phyloP scores from a whole-genome alignment of 2,113 vertebrate species.

The Arizona elegans region DNA sequence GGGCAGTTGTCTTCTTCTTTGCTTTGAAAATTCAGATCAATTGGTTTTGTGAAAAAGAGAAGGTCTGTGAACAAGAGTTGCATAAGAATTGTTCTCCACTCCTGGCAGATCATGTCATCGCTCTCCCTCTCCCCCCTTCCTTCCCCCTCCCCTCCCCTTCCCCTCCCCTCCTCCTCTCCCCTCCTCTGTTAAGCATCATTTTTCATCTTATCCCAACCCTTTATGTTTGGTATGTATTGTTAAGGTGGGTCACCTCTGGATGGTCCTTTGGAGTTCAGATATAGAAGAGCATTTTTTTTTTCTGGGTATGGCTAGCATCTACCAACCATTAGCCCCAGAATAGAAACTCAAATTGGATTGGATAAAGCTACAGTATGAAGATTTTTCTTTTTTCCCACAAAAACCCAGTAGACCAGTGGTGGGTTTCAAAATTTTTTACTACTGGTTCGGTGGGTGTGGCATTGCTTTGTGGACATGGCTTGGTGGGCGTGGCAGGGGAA shows the following conservation, averaged over 20 bases:
- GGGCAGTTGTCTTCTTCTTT: background rate
- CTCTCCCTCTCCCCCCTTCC: background rate
- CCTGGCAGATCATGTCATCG: background rate
- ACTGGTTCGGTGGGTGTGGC: too few species aligned
- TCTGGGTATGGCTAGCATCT: background rate
- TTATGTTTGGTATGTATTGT: background rate
- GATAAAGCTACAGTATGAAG: too few species aligned
- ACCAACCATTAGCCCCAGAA: too few species aligned
- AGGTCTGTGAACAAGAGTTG: accelerated
- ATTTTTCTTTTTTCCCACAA: background rate
- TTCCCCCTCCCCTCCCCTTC: background rate
- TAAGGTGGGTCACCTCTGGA: background rate
- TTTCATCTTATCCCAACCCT: background rate
- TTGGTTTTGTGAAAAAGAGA: too few species aligned
- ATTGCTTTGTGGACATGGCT: too few species aligned
- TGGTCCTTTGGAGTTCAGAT: background rate
- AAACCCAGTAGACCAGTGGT: background rate
- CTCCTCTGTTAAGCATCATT: background rate
- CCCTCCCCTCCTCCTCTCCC: background rate
- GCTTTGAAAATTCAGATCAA: background rate
- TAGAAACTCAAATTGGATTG: background rate
- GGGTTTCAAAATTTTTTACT: too few species aligned
- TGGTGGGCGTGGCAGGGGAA: too few species aligned
- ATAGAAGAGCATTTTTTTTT: background rate
- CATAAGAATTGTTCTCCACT: background rate